Evolutionary conservation across 1,140 invertebrate species (phyloP), one percentile per base, ranked within the genome.

Genomic region (Cataglyphis hispanica): DNA sequence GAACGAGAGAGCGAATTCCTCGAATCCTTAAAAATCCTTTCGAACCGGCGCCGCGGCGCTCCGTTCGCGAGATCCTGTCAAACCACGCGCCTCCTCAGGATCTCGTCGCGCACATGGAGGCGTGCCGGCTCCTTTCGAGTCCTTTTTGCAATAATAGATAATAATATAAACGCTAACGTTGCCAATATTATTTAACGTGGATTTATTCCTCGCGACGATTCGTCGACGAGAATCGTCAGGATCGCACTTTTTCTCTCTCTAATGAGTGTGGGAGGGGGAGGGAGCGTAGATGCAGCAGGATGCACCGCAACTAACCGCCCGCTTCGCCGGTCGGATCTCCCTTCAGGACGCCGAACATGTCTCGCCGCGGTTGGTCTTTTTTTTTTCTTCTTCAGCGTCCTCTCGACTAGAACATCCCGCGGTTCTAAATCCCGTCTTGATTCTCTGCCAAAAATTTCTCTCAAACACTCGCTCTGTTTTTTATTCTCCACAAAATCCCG

Each of bases 291-390:
- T 61, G 43, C 60, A 66, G 31, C 83, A 63, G 27, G 31, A 84
- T 69, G 25, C 53, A 50, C 74, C 70, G 67, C 86, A 50, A 85
- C 58, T 69, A 85, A 50, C 64, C 61, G 70, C 76, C 90, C 89
- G 86, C 85, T 80, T 80, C 63, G 78, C 69, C 86, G 81, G 77
- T 80, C 0, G 78, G 84, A 85, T 86, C 74, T 87, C 67, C 31
- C 53, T 34, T 80, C 77, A 22, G 86, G 74, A 86, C 87, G 72
- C 67, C 89, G 60, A 61, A 87, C 90, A 91, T 91, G 70, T 91
- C 89, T 86, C 75, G 78, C 34, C 7, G 43, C 56, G 27, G 27
- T 22, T 37, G 43, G 58, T 27, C 50, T 37, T 25, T 16, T 40
- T 43, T 8, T n/a, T 43, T 4, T 43, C 31, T 19, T 37, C 16